Evolutionary conservation across 2,888 invertebrate genomes (phyloP).

Genomic region (Sipha maydis): DNA sequence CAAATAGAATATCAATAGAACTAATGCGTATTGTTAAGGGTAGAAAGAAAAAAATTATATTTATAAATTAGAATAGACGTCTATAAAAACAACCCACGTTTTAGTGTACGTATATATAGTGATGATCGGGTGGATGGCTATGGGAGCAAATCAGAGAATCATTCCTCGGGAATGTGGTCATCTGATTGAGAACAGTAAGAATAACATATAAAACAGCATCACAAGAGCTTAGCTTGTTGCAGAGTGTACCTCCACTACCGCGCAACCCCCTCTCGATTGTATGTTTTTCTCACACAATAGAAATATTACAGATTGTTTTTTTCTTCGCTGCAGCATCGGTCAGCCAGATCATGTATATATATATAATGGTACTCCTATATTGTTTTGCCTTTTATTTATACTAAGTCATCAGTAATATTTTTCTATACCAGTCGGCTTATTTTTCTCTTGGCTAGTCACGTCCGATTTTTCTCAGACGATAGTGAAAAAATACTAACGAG

Average conservation of each 20-base stretch:
- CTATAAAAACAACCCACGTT: constrained; percentile 22
- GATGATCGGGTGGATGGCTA: neutral
- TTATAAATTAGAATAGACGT: constrained; percentile 34
- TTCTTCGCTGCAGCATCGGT: neutral
- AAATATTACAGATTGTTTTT: constrained; percentile 54
- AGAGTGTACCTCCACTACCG: neutral
- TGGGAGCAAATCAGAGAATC: constrained; percentile 47
- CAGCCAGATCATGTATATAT: neutral
- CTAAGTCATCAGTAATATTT: constrained; percentile 3
- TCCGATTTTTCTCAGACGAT: constrained; percentile 8
- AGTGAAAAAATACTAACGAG: constrained; percentile 1
- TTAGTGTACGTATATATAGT: neutral
- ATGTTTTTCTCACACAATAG: constrained; percentile 54
- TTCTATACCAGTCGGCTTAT: neutral
- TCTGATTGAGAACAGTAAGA: constrained; percentile 43
- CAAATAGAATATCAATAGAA: constrained; percentile 8
- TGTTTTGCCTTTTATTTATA: constrained; percentile 2
- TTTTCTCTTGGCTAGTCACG: neutral
- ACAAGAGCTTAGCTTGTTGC: constrained; percentile 7
- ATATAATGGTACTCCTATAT: constrained; percentile 6
- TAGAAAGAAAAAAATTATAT: neutral
- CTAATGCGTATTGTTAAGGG: neutral
- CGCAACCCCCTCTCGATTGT: neutral
- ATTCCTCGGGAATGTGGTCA: constrained; percentile 57
- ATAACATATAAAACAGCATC: constrained; percentile 38